A percentile compares a stretch with the other conserved stretches of the same genome.
These are phyloP conservation scores for Nomada ruficornis DNA, from an alignment of 2,888 invertebrate genomes.

Conservation along the genomic window DNA sequence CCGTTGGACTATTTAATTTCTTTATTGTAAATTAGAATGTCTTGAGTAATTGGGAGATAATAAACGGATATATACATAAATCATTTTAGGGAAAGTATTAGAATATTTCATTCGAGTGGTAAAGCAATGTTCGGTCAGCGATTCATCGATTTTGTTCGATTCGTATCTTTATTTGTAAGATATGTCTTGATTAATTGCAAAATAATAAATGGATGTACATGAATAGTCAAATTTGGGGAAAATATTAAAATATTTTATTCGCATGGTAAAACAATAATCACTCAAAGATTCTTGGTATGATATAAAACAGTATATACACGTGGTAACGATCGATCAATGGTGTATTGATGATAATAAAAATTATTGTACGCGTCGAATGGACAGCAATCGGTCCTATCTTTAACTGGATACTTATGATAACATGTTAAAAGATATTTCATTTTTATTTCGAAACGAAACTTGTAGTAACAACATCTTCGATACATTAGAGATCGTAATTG, in stretches of 20 bases:
- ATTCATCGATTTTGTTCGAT: too few species aligned
- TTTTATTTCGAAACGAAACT: conserved; percentile 10
- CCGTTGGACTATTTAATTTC: too few species aligned
- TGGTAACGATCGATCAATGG: neutral
- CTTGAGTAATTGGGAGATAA: too few species aligned
- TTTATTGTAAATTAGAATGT: too few species aligned
- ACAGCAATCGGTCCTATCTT: too few species aligned
- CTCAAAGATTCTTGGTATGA: neutral
- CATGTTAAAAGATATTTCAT: conserved; percentile 1
- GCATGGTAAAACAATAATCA: neutral
- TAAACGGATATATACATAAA: too few species aligned
- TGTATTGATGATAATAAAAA: neutral
- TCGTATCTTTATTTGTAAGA: too few species aligned
- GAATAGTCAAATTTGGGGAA: neutral
- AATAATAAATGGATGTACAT: too few species aligned
- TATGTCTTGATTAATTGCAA: too few species aligned
- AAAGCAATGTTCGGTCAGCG: too few species aligned
- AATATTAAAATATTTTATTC: conserved; percentile 1
- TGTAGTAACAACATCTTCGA: conserved; percentile 10
- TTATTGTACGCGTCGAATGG: neutral
- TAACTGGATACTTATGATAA: neutral
- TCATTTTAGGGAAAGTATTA: too few species aligned
- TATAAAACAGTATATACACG: conserved; percentile 10
- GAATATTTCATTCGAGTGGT: too few species aligned
- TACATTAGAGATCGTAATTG: conserved; percentile 17